These are phyloP conservation scores for Sebastes taczanowskii DNA, from an alignment of 2,797 vertebrate genomes.

Conservation along the genomic window DNA sequence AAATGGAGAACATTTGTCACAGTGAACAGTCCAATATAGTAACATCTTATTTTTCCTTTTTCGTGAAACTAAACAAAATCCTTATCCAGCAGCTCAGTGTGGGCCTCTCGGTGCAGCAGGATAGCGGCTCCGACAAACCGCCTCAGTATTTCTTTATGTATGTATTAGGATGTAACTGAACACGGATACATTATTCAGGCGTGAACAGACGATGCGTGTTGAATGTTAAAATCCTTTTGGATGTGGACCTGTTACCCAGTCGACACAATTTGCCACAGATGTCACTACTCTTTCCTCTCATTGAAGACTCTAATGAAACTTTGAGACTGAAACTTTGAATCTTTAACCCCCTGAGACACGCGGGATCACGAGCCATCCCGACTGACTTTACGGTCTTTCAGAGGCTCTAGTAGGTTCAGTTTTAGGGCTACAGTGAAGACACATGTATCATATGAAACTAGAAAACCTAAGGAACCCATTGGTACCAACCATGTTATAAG, in stretches of 20 bases:
- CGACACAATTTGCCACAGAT: neutral
- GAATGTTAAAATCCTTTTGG: neutral
- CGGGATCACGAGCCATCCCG: too few relatives aligned
- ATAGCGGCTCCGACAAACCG: neutral
- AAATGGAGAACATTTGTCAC: conserved; percentile 62
- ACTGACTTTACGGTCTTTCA: too few relatives aligned
- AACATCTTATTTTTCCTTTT: conserved; percentile 37
- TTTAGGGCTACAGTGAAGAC: too few relatives aligned
- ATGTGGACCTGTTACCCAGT: neutral
- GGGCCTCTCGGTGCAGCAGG: neutral
- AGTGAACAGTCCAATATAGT: conserved; percentile 28
- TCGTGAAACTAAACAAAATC: conserved; percentile 8
- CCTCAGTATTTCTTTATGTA: neutral
- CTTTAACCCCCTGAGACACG: too few relatives aligned
- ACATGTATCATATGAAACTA: too few relatives aligned
- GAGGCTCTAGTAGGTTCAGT: too few relatives aligned
- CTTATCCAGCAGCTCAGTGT: neutral
- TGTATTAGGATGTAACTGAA: neutral
- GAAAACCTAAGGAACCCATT: too few relatives aligned
- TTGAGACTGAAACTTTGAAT: too few relatives aligned
- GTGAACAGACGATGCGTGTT: neutral
- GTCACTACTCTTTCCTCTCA: neutral
- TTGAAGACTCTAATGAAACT: neutral
- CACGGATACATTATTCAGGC: neutral
- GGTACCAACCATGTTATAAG: too few relatives aligned